phyloP scores from a whole-genome alignment of 2,888 invertebrate species.

The Lamellibrachia satsuma region DNA sequence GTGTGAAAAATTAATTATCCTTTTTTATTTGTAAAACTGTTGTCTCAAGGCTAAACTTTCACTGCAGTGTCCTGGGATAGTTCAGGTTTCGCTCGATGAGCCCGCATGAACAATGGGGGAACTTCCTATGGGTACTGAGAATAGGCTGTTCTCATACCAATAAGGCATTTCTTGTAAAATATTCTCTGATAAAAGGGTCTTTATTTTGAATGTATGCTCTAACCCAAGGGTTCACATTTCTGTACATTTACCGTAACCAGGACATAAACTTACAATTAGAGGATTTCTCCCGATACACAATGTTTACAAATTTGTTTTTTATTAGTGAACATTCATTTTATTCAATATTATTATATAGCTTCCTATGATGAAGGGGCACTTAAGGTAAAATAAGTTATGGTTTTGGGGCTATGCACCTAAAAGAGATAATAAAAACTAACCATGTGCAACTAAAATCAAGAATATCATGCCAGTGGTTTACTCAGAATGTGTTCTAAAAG shows the following conservation, averaged over 20 bases:
- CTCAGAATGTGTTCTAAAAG: too few species aligned
- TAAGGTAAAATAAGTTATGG: neutral
- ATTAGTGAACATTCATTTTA: neutral
- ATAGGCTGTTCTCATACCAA: neutral
- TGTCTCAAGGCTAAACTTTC: neutral
- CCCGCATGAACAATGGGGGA: neutral
- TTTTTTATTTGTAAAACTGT: neutral
- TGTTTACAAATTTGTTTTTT: neutral
- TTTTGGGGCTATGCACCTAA: too few species aligned
- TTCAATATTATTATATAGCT: neutral
- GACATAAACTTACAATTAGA: neutral
- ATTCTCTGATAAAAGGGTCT: neutral
- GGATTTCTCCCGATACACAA: neutral
- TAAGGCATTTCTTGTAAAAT: neutral
- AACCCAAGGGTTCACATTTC: neutral
- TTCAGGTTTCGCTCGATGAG: neutral
- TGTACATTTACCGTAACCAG: neutral
- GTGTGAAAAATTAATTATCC: too few species aligned
- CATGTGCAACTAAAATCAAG: too few species aligned
- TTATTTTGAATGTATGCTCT: neutral
- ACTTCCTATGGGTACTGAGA: neutral
- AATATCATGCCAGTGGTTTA: too few species aligned
- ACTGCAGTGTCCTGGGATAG: neutral
- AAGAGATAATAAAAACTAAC: too few species aligned
- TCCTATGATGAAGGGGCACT: neutral